These are phyloP conservation scores for Physella acuta DNA, from an alignment of 1,140 invertebrate species.

Conservation along the genomic window DNA sequence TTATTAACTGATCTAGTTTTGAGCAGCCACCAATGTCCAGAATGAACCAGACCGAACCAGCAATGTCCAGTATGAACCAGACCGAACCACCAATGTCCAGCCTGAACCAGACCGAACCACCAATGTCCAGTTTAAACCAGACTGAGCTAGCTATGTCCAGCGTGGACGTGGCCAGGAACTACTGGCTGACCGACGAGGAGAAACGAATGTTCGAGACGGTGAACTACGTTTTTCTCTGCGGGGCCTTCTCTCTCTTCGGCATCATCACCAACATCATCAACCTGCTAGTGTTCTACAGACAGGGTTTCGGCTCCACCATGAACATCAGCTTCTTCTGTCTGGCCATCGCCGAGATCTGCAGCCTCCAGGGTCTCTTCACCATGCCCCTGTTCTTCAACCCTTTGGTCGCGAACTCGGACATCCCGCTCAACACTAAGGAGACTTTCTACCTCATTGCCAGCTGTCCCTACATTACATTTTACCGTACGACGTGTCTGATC, in stretches of 20 bases:
- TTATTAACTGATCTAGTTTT: no score
- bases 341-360: not conserved
- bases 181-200: no score
- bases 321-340: not conserved
- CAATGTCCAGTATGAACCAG: no score
- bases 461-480: not conserved
- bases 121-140: no score
- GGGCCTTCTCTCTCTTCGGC: not conserved
- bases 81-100: no score
- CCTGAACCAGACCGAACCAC: no score
- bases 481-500: not conserved
- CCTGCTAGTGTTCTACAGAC: not conserved
- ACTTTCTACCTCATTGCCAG: not conserved
- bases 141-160: no score
- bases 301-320: not conserved
- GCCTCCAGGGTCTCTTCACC: not conserved
- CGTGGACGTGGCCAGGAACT: no score
- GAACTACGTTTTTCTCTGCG: not conserved
- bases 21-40: no score
- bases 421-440: not conserved
- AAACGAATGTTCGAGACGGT: no score
- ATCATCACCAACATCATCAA: slow-evolving; percentile 3
- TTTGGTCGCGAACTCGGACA: not conserved
- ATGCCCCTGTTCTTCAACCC: not conserved
- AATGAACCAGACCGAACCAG: no score